A percentile compares a stretch with the other conserved stretches of the same genome.
Conservation (phyloP, 2,888 invertebrate genomes). For the Sesamia inferens region DNA sequence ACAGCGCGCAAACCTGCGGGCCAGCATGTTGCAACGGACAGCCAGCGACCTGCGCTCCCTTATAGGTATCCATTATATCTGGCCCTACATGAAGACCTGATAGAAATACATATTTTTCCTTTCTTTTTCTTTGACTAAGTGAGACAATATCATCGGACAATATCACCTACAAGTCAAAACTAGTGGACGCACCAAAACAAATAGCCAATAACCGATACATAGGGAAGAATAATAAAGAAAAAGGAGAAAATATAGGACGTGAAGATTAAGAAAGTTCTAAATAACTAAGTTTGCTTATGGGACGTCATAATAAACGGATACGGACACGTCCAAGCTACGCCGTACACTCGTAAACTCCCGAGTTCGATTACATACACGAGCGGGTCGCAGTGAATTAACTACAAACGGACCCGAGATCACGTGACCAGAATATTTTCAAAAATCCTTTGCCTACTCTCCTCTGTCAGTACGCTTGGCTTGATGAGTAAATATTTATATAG, state of each 20-base stretch:
- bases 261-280: slow-evolving; percentile 68
- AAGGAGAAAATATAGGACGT: slow-evolving; percentile 65
- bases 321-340: slow-evolving; percentile 73
- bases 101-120: slow-evolving; percentile 1
- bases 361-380: slow-evolving; percentile 80
- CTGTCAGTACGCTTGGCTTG: slow-evolving; percentile 63
- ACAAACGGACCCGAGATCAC: slow-evolving; percentile 75
- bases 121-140: slow-evolving; percentile 5
- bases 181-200: slow-evolving; percentile 40
- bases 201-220: slow-evolving; percentile 57
- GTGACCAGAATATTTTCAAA: slow-evolving; percentile 79
- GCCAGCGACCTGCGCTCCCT: no score
- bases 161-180: slow-evolving; percentile 15
- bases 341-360: slow-evolving; percentile 78
- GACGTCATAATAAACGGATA: slow-evolving; percentile 73
- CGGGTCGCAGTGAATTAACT: slow-evolving; percentile 80
- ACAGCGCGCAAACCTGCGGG: no score
- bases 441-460: slow-evolving; percentile 69
- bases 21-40: no score
- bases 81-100: not conserved
- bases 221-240: slow-evolving; percentile 59
- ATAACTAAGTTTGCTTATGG: slow-evolving; percentile 70
- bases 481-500: slow-evolving; percentile 63
- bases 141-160: slow-evolving; percentile 17
- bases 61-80: no score